Percentiles rank a stretch among this genome's conserved stretches.
phyloP scores from a whole-genome alignment of 2,888 invertebrate species.

The Acanthosepion pharaonis region DNA sequence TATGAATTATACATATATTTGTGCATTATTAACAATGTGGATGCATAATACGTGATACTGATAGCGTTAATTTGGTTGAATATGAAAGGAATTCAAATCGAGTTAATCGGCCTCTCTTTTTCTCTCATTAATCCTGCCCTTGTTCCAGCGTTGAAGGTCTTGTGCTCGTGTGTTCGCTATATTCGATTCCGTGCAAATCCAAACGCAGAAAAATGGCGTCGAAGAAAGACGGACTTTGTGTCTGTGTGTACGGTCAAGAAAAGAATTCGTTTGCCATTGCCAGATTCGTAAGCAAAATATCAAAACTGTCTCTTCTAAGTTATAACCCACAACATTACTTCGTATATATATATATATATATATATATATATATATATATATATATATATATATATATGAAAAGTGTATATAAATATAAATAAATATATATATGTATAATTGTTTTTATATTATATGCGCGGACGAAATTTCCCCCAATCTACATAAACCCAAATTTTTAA shows the following conservation, averaged over 20 bases:
- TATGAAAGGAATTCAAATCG: not conserved
- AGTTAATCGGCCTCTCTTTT: not conserved
- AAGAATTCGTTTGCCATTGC: not conserved
- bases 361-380: not conserved
- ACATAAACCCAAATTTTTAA: no score
- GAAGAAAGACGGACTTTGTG: not conserved
- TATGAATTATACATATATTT: no score
- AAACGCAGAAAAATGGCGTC: not conserved
- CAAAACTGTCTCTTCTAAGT: no score
- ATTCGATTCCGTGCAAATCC: not conserved
- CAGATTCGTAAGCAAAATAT: no score
- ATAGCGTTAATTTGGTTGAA: not conserved
- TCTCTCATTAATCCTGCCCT: not conserved
- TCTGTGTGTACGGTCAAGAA: not conserved
- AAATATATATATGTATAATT: not conserved
- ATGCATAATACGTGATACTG: not conserved
- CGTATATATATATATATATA: not conserved
- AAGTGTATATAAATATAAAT: not conserved
- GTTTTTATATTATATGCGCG: no score
- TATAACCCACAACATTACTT: no score
- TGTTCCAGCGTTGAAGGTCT: not conserved
- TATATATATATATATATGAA: not conserved
- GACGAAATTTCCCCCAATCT: no score
- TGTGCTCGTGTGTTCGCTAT: not conserved
- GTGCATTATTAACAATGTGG: no score